Percentiles rank a stretch among this genome's conserved stretches.
These are phyloP conservation scores for Embidobia sp. DNA, from an alignment of 2,888 invertebrate genomes.

Conservation along the genomic window DNA sequence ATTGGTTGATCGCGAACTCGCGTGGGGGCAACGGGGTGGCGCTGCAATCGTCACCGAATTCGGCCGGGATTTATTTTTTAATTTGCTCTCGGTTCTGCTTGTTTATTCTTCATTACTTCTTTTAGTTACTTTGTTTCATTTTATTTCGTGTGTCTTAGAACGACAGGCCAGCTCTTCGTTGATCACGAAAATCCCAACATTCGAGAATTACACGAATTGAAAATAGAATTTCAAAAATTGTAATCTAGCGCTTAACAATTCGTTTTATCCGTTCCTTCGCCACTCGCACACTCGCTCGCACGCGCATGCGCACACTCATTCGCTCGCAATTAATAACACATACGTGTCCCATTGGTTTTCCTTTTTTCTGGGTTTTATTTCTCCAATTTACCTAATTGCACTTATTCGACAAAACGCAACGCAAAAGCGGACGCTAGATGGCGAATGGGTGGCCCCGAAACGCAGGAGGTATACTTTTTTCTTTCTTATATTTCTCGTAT, in stretches of 20 bases:
- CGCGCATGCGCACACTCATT: slow-evolving; percentile 47
- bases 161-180: slow-evolving; percentile 80
- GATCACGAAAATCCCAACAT: slow-evolving; percentile 81
- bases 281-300: slow-evolving; percentile 2
- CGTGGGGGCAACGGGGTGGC: slow-evolving; percentile 26
- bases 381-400: slow-evolving; percentile 80
- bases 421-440: slow-evolving; percentile 80
- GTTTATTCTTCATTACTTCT: neutral
- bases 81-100: neutral
- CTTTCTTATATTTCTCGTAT: neutral
- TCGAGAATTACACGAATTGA: slow-evolving; percentile 80
- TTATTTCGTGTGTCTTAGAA: slow-evolving; percentile 68
- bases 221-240: slow-evolving; percentile 80
- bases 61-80: slow-evolving; percentile 36
- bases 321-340: slow-evolving; percentile 64
- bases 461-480: slow-evolving; percentile 75
- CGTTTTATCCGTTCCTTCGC: slow-evolving; percentile 60
- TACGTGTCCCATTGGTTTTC: slow-evolving; percentile 48
- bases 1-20: slow-evolving; percentile 9
- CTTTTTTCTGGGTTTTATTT: slow-evolving; percentile 45
- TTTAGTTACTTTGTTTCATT: slow-evolving; percentile 56
- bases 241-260: slow-evolving; percentile 80
- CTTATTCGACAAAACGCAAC: slow-evolving; percentile 81
- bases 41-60: slow-evolving; percentile 42
- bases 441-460: slow-evolving; percentile 79